Evolutionary conservation across 2,888 invertebrate genomes (phyloP).

Genomic region (Drosophila pseudotalamancana): DNA sequence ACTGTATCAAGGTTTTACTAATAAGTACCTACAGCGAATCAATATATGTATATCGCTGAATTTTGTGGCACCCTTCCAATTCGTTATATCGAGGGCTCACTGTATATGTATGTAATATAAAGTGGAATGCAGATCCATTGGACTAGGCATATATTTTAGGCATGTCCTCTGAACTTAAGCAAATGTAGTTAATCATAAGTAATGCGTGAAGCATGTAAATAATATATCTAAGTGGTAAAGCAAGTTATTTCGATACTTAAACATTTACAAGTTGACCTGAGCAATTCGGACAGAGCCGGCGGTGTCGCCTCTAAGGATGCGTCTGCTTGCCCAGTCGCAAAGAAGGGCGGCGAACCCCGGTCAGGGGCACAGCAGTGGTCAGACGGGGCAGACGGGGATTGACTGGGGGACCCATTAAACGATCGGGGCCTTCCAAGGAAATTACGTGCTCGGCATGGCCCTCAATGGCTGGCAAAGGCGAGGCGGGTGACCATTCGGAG

Average conservation of each 20-base stretch:
- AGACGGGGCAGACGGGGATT: conserved; percentile 82
- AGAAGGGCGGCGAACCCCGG: conserved; percentile 55
- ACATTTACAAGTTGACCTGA: conserved; percentile 61
- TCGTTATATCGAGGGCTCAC: too few species aligned
- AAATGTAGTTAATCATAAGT: conserved; percentile 13
- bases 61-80: too few species aligned
- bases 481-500: conserved; percentile 84
- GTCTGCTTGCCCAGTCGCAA: conserved; percentile 60
- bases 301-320: conserved; percentile 49
- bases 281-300: conserved; percentile 44
- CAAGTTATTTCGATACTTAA: conserved; percentile 25
- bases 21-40: too few species aligned
- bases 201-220: conserved; percentile 28
- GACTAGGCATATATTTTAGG: conserved; percentile 28
- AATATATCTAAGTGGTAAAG: conserved; percentile 4
- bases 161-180: conserved; percentile 24
- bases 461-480: conserved; percentile 81
- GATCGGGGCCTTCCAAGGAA: conserved; percentile 72
- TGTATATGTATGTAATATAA: too few species aligned
- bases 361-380: conserved; percentile 44
- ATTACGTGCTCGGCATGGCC: conserved; percentile 55
- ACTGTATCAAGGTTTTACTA: too few species aligned
- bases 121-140: conserved; percentile 14
- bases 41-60: too few species aligned
- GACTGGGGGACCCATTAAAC: conserved; percentile 83